Percentiles rank a stretch among this genome's conserved stretches.
Conservation (phyloP, 53 echinoderm and acorn worm species). For the Astropecten irregularis region DNA sequence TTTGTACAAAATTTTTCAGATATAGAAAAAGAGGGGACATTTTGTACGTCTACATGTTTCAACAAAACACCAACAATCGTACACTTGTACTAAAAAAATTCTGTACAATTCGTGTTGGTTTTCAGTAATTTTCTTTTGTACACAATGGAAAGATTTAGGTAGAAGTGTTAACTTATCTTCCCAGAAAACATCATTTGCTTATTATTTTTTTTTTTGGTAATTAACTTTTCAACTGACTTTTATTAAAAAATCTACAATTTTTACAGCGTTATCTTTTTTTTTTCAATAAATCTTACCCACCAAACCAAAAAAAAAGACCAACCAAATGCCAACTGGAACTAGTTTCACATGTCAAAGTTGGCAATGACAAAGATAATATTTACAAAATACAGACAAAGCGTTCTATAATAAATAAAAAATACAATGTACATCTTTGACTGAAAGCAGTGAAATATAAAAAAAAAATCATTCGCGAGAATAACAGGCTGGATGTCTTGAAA, state of each 20-base stretch:
- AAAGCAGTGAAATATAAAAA: not conserved
- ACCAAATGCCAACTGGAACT: slow-evolving; percentile 27
- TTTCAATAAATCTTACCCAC: slow-evolving; percentile 37
- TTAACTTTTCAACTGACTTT: too few species aligned
- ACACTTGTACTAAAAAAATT: slow-evolving; percentile 10
- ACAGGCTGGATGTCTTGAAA: too few species aligned
- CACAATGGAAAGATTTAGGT: slow-evolving; percentile 21
- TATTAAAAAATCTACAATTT: slow-evolving; percentile 54
- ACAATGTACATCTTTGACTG: slow-evolving; percentile 54
- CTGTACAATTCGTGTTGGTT: not conserved
- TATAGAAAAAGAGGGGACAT: too few species aligned
- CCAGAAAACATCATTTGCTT: not conserved
- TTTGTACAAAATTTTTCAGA: too few species aligned
- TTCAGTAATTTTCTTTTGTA: slow-evolving; percentile 7
- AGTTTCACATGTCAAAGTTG: slow-evolving; percentile 22
- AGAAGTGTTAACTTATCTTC: not conserved
- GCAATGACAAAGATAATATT: slow-evolving; percentile 14
- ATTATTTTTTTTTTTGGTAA: not conserved
- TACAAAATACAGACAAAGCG: slow-evolving; percentile 54
- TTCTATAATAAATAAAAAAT: slow-evolving; percentile 14
- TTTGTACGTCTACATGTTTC: too few species aligned
- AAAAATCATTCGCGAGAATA: too few species aligned
- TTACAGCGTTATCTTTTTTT: slow-evolving; percentile 26
- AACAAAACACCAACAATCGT: too few species aligned
- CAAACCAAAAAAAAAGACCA: not conserved